A percentile compares a stretch with the other conserved stretches of the same genome.
phyloP scores from a whole-genome alignment of 2,797 vertebrate species.

The Bradypodion ventrale region DNA sequence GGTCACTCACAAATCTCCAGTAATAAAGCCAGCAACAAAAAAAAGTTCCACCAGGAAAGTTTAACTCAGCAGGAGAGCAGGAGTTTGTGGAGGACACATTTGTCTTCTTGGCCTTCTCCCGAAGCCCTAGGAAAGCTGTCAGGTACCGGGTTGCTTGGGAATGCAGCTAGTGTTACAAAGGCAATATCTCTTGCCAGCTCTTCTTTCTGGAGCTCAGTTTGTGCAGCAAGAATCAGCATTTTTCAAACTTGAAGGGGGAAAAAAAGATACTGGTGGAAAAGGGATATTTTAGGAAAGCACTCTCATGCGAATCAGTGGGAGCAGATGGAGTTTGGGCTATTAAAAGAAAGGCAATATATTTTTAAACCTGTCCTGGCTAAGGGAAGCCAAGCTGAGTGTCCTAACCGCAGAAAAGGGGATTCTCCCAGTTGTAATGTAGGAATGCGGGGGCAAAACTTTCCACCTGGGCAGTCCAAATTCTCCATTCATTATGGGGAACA shows the following conservation, averaged over 20 bases:
- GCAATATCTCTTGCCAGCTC: constrained; percentile 58
- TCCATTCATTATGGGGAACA: constrained; percentile 63
- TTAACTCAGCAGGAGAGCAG: constrained; percentile 71
- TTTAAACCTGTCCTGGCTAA: constrained; percentile 63
- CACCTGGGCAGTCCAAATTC: constrained; percentile 57
- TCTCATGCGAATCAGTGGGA: constrained; percentile 72
- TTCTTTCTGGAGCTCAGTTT: constrained; percentile 66
- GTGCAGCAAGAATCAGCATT: constrained; percentile 77
- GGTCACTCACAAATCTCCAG: constrained; percentile 53
- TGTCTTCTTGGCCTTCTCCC: constrained; percentile 72
- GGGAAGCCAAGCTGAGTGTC: constrained; percentile 72
- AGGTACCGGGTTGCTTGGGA: constrained; percentile 72
- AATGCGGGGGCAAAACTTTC: constrained; percentile 69
- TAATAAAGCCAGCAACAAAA: constrained; percentile 62
- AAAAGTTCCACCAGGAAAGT: constrained; percentile 74
- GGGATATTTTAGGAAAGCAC: constrained; percentile 78
- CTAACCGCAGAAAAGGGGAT: constrained; percentile 59
- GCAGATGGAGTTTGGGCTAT: constrained; percentile 69
- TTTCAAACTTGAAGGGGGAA: constrained; percentile 62
- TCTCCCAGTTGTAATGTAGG: constrained; percentile 54
- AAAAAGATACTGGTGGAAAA: constrained; percentile 54
- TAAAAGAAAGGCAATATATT: constrained; percentile 77
- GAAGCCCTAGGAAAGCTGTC: constrained; percentile 73
- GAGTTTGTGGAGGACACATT: constrained; percentile 68
- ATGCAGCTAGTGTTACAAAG: constrained; percentile 71